phyloP scores from a whole-genome alignment of 2,797 vertebrate species.

The Tenualosa thibaudeaui region DNA sequence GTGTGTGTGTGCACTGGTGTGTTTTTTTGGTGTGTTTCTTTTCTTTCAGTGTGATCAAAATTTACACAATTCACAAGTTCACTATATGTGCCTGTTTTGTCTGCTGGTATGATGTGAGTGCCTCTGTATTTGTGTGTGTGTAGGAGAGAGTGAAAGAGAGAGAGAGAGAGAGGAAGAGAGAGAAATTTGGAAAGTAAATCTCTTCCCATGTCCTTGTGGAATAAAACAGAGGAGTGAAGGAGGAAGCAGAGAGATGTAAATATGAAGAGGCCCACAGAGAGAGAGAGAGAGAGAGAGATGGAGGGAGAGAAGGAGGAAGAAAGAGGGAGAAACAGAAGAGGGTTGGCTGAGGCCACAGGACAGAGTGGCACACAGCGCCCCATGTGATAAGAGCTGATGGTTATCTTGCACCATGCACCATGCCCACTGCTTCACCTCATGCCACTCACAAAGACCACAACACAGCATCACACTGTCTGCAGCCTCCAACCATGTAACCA shows the following conservation, averaged over 20 bases:
- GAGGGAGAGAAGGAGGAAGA: background rate
- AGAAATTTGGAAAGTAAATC: background rate
- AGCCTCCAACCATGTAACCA: background rate
- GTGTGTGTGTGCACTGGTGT: background rate
- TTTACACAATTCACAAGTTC: no score
- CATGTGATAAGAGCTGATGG: background rate
- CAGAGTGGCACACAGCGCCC: background rate
- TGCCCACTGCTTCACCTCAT: background rate
- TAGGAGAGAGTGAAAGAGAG: background rate
- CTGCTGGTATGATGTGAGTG: background rate
- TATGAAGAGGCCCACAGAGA: background rate
- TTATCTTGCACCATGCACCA: background rate
- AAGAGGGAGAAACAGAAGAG: background rate
- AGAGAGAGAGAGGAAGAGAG: background rate
- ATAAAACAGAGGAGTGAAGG: no score
- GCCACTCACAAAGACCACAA: background rate
- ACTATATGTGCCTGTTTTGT: background rate
- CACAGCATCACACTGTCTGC: background rate
- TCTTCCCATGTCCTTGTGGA: no score
- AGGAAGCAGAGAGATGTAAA: no score
- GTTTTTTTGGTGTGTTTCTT: slow-evolving; percentile 25
- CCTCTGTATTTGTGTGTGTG: background rate
- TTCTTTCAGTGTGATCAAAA: no score
- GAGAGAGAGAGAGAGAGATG: background rate
- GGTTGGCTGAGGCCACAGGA: background rate